Evolutionary conservation across 1,140 invertebrate species (phyloP), one percentile per base, ranked within the genome.

Genomic region (Drosophila virilis): DNA sequence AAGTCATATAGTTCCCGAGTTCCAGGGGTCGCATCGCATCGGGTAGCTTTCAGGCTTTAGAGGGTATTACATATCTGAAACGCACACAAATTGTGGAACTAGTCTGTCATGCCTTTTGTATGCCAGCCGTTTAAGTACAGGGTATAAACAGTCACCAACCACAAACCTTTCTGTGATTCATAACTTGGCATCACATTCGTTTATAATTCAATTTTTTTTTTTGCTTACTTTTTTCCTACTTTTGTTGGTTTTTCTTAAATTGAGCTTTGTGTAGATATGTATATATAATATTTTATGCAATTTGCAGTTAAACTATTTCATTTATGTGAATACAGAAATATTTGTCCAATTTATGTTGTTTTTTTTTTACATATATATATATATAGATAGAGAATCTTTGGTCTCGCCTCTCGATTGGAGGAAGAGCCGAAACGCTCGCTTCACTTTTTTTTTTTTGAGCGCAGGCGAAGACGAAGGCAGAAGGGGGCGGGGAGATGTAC

Each of bases 101-200:
- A 40, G n/a, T 8, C 32, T 9, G 1, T 0, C 6, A 15, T 13
- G 32, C 46, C 46, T 22, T n/a, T n/a, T 28, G 9, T n/a, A 4
- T 0, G 10, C 9, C 6, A 42, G 6, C 9, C 32, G 8, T 33
- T 2, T 8, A 15, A 6, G n/a, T 59, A 46, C 57, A 59, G 42
- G 42, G 42, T 22, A 46, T 12, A 35, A 46, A 59, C 32, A 45
- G 13, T 59, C 17, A 35, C 6, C 32, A 22, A 69, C 54, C 77
- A 65, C 72, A 80, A 70, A 64, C 61, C 28, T 38, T 76, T 80
- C 80, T 81, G 67, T 81, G 78, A 80, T 64, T 81, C 78, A 80
- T 80, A 80, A 80, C 72, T 80, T 73, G 40, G 62, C 72, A 59
- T 81, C 57, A 45, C 33, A 60, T 65, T 78, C 43, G 54, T 52